These are phyloP conservation scores for Tympanuchus pallidicinctus DNA, from an alignment of 2,113 vertebrate species.

Conservation along the genomic window DNA sequence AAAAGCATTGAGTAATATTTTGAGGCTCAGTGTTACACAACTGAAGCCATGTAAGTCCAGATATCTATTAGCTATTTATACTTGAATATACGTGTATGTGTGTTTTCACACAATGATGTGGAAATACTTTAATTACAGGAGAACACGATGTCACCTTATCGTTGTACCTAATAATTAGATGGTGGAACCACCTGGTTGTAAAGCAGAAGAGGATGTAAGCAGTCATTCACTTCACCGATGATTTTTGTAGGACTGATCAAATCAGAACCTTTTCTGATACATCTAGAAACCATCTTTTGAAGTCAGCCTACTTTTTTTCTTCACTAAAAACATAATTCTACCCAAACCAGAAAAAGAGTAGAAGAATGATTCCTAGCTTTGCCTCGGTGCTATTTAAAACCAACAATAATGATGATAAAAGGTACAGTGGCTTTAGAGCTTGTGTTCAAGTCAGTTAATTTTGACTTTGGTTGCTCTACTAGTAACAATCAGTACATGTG, in stretches of 20 bases:
- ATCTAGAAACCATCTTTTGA: background rate
- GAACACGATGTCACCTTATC: background rate
- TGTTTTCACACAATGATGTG: background rate
- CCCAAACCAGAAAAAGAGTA: background rate
- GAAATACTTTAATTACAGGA: background rate
- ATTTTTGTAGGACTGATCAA: background rate
- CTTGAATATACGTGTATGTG: background rate
- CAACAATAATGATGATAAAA: background rate
- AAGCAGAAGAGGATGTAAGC: background rate
- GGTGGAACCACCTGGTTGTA: background rate
- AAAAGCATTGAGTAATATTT: background rate
- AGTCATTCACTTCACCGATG: accelerated
- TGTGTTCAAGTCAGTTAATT: background rate
- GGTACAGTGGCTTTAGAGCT: background rate
- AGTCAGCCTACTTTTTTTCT: background rate
- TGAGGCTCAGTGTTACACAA: background rate
- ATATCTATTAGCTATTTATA: background rate
- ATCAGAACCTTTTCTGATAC: background rate
- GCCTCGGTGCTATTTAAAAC: background rate
- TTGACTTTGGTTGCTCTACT: background rate
- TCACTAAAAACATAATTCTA: background rate
- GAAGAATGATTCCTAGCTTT: background rate
- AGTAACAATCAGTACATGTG: background rate
- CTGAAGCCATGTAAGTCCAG: background rate
- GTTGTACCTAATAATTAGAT: background rate